Percentiles rank a stretch among this genome's conserved stretches.
These are phyloP conservation scores for Leptodactylus fuscus DNA, from an alignment of 2,113 vertebrate species.

Conservation along the genomic window DNA sequence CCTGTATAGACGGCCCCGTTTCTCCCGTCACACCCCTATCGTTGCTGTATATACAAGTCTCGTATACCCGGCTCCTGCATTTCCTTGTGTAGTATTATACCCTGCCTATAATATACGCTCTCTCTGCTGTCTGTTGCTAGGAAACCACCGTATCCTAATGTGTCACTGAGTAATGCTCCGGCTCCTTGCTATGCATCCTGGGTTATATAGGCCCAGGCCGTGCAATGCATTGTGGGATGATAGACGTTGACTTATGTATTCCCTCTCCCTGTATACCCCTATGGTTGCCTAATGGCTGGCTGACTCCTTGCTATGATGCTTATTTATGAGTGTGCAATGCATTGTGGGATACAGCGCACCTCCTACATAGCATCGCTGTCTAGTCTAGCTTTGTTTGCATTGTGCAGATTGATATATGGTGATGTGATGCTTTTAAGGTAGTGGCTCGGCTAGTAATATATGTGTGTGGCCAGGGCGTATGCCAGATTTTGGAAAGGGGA, in stretches of 20 bases:
- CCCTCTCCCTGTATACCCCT: not conserved
- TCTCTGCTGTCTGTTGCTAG: slow-evolving; percentile 30
- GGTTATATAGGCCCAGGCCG: not conserved
- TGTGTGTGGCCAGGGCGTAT: too few species aligned
- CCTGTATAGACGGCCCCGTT: too few species aligned
- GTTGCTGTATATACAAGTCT: not conserved
- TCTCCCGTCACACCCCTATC: too few species aligned
- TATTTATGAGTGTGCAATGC: slow-evolving; percentile 23
- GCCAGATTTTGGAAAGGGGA: too few species aligned
- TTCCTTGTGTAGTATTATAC: not conserved
- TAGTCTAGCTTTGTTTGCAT: too few species aligned
- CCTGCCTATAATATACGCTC: not conserved
- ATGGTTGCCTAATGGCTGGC: not conserved
- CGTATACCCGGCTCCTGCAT: not conserved
- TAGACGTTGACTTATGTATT: too few species aligned
- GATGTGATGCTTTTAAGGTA: too few species aligned
- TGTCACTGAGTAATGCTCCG: too few species aligned
- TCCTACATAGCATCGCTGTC: too few species aligned
- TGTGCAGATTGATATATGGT: too few species aligned
- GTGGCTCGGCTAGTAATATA: too few species aligned
- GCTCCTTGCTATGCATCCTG: slow-evolving; percentile 28
- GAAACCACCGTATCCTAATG: slow-evolving; percentile 30
- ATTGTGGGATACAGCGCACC: not conserved
- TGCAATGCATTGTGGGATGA: not conserved
- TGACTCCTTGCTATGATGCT: not conserved